Percentiles rank a stretch among this genome's conserved stretches.
phyloP scores from a whole-genome alignment of 2,888 invertebrate species.

The Dicyrtoma fusca region DNA sequence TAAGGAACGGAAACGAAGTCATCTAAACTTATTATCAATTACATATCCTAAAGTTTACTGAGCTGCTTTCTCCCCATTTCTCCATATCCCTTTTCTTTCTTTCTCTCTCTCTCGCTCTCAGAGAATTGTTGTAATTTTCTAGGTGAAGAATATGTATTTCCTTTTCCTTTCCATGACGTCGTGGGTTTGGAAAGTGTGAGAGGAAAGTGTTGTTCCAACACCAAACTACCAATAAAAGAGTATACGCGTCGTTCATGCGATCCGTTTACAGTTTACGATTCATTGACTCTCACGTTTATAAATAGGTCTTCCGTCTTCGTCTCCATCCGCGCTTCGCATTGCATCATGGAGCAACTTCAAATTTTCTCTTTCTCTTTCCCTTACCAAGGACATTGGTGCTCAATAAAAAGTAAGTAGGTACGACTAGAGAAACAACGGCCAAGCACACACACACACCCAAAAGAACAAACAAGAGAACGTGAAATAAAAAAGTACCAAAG shows the following conservation, averaged over 20 bases:
- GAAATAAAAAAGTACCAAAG: conserved; percentile 9
- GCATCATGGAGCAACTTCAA: not conserved
- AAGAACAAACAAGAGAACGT: conserved; percentile 24
- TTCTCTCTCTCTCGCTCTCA: no score
- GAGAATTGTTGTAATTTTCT: no score
- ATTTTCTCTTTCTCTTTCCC: conserved; percentile 6
- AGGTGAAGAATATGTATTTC: no score
- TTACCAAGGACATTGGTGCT: conserved; percentile 7
- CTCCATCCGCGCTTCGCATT: conserved; percentile 7
- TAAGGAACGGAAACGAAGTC: not conserved
- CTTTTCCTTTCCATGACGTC: no score
- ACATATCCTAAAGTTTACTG: not conserved
- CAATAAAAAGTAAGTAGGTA: conserved; percentile 1
- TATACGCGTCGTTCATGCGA: conserved; percentile 26
- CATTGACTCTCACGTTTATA: conserved; percentile 28
- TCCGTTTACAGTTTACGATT: conserved; percentile 28
- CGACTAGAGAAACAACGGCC: no score
- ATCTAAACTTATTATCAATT: conserved; percentile 18
- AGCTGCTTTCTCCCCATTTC: not conserved
- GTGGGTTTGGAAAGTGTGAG: no score
- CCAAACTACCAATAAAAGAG: conserved; percentile 13
- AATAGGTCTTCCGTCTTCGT: conserved; percentile 29
- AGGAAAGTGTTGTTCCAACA: conserved; percentile 9
- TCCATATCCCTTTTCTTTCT: no score
- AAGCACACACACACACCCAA: conserved; percentile 6